Conservation (phyloP, 2,797 vertebrate species). For the Fringilla coelebs region DNA sequence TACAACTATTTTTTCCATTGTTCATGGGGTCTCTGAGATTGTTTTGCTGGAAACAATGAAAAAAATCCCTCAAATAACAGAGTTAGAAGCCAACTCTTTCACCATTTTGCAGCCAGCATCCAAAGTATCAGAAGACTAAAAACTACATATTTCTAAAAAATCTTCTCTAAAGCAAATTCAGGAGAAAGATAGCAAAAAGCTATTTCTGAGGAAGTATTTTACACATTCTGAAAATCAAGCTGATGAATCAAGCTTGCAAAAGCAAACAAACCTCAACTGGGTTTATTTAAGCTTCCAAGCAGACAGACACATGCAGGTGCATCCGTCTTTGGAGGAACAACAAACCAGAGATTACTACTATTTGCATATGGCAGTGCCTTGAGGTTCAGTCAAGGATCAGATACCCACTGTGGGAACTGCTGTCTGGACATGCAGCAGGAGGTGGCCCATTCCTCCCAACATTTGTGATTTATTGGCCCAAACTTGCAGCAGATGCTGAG, state of each 20-base stretch:
- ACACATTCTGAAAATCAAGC: neutral
- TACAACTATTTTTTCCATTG: neutral
- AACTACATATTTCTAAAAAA: neutral
- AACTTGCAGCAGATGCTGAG: conserved; percentile 34
- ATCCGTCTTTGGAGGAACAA: conserved; percentile 35
- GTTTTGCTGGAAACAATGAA: neutral
- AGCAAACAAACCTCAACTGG: conserved; percentile 23
- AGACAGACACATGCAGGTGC: conserved; percentile 10
- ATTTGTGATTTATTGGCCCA: conserved; percentile 44
- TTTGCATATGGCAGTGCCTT: conserved; percentile 50
- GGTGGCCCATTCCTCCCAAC: neutral
- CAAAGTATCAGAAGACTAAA: neutral
- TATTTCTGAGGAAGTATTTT: neutral
- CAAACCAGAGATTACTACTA: conserved; percentile 54
- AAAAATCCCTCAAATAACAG: neutral
- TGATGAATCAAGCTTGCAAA: conserved; percentile 25
- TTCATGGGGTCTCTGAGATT: neutral
- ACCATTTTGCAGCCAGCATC: neutral
- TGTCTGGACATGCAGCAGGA: conserved; percentile 29
- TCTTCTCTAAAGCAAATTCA: neutral
- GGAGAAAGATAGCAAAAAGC: neutral
- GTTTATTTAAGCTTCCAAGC: conserved; percentile 35
- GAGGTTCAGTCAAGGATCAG: conserved; percentile 51
- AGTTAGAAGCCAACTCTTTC: neutral
- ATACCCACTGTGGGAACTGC: conserved; percentile 34